Evolutionary conservation across 2,888 invertebrate species (phyloP), one percentile per base, ranked within the genome.

Genomic region (Cephus sareptanus): DNA sequence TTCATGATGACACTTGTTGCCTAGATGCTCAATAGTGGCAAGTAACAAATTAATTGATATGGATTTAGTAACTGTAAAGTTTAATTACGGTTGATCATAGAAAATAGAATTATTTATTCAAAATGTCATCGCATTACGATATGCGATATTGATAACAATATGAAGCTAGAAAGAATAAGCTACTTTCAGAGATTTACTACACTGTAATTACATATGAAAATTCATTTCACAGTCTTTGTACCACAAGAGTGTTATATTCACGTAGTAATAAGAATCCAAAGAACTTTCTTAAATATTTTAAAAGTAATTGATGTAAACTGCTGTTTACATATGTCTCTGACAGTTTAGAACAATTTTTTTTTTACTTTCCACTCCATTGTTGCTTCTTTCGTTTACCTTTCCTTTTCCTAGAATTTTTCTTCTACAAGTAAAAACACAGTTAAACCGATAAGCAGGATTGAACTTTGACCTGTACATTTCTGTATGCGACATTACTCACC

Each of bases 341-440:
- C 56, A 56, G 23, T 56, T 56, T 23, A 56, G 23, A 23, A 56
- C 15, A 23, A 56, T 9, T 56, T 23, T 15, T 4, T 56, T 4
- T 56, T 56, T 23, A 56, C 23, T 82, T 81, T 73, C 80, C 79
- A 37, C 79, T 74, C 79, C 85, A 76, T 70, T 88, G 85, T 35
- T 83, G 83, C 76, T 88, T 87, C 81, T 85, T 87, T n/a, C 78
- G 79, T 11, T 81, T 86, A 15, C 81, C 79, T 37, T 79, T 81
- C 75, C 78, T 84, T 12, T 81, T 80, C 37, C 82, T 85, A 23
- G 56, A 56, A 31, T 84, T 84, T 69, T 83, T 86, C n/a, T 68
- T 77, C 35, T 23, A 9, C 56, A 56, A 56, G 23, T 2, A 23
- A 56, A 56, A 56, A 6, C 6, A 56, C 23, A 56, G 23, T 23